Conservation (phyloP, 2,113 vertebrate species). For the Nothoprocta perdicaria region DNA sequence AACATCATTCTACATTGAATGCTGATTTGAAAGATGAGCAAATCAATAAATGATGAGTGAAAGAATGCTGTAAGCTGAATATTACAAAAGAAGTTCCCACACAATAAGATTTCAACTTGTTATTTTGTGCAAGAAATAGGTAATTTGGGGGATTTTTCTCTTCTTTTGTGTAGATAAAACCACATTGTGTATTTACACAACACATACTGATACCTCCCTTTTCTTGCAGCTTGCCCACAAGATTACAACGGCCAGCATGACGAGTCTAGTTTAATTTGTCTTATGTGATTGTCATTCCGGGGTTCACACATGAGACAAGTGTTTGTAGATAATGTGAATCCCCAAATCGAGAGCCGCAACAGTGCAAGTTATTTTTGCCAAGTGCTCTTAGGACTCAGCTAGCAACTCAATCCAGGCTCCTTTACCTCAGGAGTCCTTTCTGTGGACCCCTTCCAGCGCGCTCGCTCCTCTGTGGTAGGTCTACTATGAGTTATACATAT, state of each 20-base stretch:
- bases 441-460: not conserved
- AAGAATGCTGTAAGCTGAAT: not conserved
- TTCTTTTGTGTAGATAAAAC: not conserved
- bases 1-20: not conserved
- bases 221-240: not conserved
- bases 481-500: not conserved
- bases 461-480: fast-evolving
- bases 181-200: not conserved
- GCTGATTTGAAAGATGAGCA: not conserved
- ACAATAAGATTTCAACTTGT: not conserved
- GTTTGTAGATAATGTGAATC: not conserved
- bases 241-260: not conserved
- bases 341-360: not conserved
- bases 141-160: not conserved
- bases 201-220: not conserved
- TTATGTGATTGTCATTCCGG: not conserved
- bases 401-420: not conserved
- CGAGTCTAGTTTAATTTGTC: not conserved
- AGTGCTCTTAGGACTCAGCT: not conserved
- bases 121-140: not conserved
- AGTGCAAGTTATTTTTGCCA: not conserved
- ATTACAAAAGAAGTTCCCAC: not conserved
- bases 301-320: not conserved
- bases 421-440: not conserved
- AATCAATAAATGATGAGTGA: not conserved